Percentiles rank a stretch among this genome's conserved stretches.
Evolutionary conservation across 2,113 vertebrate species (phyloP).

Genomic region (Aptenodytes patagonicus): DNA sequence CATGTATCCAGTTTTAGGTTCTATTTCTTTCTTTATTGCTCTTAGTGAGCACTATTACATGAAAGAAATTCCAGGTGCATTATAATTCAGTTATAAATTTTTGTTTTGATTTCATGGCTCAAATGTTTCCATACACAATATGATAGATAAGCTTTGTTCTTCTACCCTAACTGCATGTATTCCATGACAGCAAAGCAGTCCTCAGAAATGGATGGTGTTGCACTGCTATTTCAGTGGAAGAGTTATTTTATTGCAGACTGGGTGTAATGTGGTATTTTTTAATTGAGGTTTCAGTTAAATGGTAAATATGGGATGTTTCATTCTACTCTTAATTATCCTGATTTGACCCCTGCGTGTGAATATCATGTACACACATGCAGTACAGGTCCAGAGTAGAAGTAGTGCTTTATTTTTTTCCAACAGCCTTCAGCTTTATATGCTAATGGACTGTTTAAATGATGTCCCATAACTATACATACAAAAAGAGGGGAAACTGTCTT

Average conservation of each 20-base stretch:
- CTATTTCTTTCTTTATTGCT: neutral
- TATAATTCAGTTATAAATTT: neutral
- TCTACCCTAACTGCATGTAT: neutral
- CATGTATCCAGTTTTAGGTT: neutral
- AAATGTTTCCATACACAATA: neutral
- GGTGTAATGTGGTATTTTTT: neutral
- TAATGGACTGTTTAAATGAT: neutral
- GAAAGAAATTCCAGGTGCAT: neutral
- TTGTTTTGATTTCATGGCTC: neutral
- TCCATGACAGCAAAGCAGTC: neutral
- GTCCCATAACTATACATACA: neutral
- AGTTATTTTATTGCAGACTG: neutral
- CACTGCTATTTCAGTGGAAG: neutral
- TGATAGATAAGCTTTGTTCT: neutral
- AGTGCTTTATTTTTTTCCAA: neutral
- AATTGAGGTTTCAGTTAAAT: neutral
- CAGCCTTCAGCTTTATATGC: neutral
- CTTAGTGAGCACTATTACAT: neutral
- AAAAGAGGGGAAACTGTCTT: neutral
- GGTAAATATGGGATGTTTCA: neutral
- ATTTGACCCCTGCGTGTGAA: neutral
- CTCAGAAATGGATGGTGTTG: neutral
- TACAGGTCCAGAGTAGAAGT: neutral
- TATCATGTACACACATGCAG: neutral
- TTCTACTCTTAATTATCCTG: neutral